phyloP scores from a whole-genome alignment of 2,113 vertebrate genomes.

The Psophia crepitans region DNA sequence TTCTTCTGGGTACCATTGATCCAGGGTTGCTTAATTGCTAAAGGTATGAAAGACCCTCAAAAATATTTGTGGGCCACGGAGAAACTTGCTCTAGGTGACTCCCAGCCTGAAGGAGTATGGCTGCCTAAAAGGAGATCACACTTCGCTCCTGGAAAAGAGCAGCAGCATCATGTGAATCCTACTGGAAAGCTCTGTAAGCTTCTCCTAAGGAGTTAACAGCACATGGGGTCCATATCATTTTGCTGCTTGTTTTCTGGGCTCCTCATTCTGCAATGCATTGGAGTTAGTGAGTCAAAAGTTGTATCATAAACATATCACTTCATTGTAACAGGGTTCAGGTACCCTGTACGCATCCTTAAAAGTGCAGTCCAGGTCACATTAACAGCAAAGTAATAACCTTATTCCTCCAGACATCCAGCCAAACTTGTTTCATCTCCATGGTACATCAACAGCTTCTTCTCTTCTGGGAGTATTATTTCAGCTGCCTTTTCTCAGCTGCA shows the following conservation, averaged over 20 bases:
- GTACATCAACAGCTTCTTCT: background rate
- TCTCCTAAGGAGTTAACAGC: background rate
- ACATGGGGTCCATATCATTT: background rate
- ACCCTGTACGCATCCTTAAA: background rate
- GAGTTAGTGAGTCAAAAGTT: background rate
- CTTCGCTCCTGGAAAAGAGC: background rate
- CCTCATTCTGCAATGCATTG: background rate
- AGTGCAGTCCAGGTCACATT: background rate
- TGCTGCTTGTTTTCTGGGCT: background rate
- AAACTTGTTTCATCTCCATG: background rate
- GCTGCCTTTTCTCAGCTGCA: background rate
- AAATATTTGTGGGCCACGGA: background rate
- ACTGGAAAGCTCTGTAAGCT: background rate
- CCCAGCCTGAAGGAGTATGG: background rate
- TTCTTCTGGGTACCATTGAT: background rate
- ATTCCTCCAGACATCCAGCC: background rate
- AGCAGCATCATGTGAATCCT: background rate
- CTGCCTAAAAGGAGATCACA: background rate
- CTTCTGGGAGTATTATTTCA: background rate
- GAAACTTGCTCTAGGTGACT: background rate
- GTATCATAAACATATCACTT: background rate
- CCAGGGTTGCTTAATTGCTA: background rate
- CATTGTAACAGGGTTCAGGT: background rate
- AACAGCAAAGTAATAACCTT: background rate
- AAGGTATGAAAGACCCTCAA: background rate